These are phyloP conservation scores for Ophion obscuratus DNA, from an alignment of 2,888 invertebrate species.

Conservation along the genomic window DNA sequence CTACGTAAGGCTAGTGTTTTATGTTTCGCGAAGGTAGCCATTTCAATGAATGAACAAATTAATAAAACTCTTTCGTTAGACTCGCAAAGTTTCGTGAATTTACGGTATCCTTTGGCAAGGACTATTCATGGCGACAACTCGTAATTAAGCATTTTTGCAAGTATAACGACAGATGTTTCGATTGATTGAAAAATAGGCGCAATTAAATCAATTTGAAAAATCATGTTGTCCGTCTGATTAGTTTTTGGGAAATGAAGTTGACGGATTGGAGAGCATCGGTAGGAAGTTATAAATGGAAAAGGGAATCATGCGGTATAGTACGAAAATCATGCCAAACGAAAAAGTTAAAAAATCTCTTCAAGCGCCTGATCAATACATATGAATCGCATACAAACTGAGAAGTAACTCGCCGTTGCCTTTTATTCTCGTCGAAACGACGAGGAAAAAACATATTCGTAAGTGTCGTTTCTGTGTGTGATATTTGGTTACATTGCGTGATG, in stretches of 20 bases:
- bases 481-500: slow-evolving; percentile 31
- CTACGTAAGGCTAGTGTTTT: slow-evolving; percentile 47
- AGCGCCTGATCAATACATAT: slow-evolving; percentile 56
- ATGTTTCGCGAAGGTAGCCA: slow-evolving; percentile 41
- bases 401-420: slow-evolving; percentile 78
- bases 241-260: slow-evolving; percentile 14
- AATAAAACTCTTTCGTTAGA: slow-evolving; percentile 11
- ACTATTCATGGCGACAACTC: neutral
- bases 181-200: slow-evolving; percentile 40
- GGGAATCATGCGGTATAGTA: slow-evolving; percentile 71
- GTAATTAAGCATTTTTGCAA: slow-evolving; percentile 8
- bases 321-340: slow-evolving; percentile 74
- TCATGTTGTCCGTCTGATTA: slow-evolving; percentile 26
- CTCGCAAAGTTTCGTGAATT: slow-evolving; percentile 13
- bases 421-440: slow-evolving; percentile 3
- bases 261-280: slow-evolving; percentile 18
- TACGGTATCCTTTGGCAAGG: neutral
- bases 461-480: slow-evolving; percentile 27
- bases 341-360: slow-evolving; percentile 62
- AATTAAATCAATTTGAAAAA: slow-evolving; percentile 44
- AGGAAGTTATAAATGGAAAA: slow-evolving; percentile 29
- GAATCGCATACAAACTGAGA: slow-evolving; percentile 77
- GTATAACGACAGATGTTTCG: slow-evolving; percentile 42
- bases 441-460: slow-evolving; percentile 16
- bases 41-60: slow-evolving; percentile 23